Percentiles rank a stretch among this genome's conserved stretches.
phyloP scores from a whole-genome alignment of 2,797 vertebrate genomes.

The Anolis apletophallus region DNA sequence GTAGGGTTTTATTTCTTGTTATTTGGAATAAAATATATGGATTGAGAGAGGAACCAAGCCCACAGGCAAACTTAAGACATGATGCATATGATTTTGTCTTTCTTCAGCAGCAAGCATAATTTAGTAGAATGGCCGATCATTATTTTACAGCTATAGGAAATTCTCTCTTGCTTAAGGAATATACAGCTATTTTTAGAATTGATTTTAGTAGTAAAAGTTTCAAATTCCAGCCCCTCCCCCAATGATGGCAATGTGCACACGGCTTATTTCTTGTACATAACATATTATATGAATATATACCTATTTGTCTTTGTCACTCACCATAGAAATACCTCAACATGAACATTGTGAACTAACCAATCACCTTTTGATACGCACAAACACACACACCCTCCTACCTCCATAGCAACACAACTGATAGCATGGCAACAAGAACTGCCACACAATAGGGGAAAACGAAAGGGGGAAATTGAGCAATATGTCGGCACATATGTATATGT shows the following conservation, averaged over 20 bases:
- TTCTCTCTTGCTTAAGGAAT: constrained; percentile 8
- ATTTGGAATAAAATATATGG: not conserved
- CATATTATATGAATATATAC: constrained; percentile 1
- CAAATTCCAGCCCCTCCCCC: not conserved
- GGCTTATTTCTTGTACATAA: not conserved
- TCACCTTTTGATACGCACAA: constrained; percentile 15
- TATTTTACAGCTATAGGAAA: constrained; percentile 10
- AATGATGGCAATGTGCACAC: not conserved
- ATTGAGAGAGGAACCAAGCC: not conserved
- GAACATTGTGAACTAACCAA: constrained; percentile 14
- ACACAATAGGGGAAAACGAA: constrained; percentile 14
- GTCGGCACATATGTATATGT: too few species aligned
- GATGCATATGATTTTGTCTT: constrained; percentile 11
- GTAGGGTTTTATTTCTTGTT: not conserved
- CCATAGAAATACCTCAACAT: constrained; percentile 26
- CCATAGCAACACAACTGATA: constrained; percentile 41
- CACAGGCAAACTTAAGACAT: not conserved
- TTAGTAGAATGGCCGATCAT: not conserved
- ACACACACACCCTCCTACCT: constrained; percentile 20
- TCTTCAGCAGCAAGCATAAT: not conserved
- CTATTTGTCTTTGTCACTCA: constrained; percentile 33
- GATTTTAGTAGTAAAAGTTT: not conserved
- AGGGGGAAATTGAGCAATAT: too few species aligned
- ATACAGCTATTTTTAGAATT: not conserved
- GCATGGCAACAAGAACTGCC: constrained; percentile 30